Evolutionary conservation across 2,888 invertebrate species (phyloP), one percentile per base, ranked within the genome.

Genomic region (Anarsia innoxiella): DNA sequence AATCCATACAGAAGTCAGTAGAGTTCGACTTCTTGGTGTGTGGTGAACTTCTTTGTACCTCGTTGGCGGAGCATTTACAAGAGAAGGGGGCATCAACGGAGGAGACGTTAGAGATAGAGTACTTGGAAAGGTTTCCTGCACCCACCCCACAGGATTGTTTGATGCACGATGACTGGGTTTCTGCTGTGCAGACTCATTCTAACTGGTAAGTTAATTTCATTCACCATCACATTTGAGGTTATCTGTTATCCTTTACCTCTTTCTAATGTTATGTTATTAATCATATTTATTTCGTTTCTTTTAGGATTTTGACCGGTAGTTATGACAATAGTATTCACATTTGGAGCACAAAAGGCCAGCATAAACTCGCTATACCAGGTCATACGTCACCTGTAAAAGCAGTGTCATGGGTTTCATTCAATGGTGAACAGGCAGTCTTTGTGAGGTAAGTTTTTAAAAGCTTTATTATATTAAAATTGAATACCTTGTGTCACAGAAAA

Each of bases 101-200:
- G 86, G 89, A 90, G 36, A 92, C 94, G 6, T 82, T 98, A 48
- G 92, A 94, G 48, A 88, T 99, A 34, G 98, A 99, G 74, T 99
- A 98, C 76, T 84, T 98, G 12, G 93, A 95, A 66, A 89, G 93
- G 51, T 91, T 93, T 51, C 95, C 97, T 8, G 92, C 97, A 0
- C 99, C 99, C 0, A 90, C 94, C 58, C 97, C 98, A 0, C 91
- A 95, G 64, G 94, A 97, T 68, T 95, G 95, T 65, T 84, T 99
- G 47, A 88, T 95, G 68, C 97, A 98, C 59, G 96, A 98, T 75
- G 99, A 99, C 67, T 99, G 99, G 99, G 96, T 99, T n/a, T 93
- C 96, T 12, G 90, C 94, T 28, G 91, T 97, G 0, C 90, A 92
- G 52, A 87, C 90, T 26, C 79, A 86, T 43, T 88, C 87, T 26